Conservation (phyloP, 2,888 invertebrate genomes). For the Arctia plantaginis region DNA sequence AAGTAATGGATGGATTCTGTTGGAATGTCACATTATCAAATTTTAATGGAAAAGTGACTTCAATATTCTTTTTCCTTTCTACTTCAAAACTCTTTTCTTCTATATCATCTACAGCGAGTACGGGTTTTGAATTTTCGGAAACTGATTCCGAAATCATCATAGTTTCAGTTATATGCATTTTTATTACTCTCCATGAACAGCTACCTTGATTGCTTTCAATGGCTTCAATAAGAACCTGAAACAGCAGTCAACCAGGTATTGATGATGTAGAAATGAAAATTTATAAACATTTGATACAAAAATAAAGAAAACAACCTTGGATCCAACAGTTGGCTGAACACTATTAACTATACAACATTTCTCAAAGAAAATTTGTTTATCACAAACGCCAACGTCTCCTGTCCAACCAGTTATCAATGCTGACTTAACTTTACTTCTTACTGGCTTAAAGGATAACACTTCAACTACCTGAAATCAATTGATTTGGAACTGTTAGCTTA, state of each 20-base stretch:
- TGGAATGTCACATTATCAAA: slow-evolving; percentile 79
- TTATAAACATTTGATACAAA: neutral
- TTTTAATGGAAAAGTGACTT: slow-evolving; percentile 82
- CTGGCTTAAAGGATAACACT: slow-evolving; percentile 86
- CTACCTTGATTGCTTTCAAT: slow-evolving; percentile 90
- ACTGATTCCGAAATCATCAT: slow-evolving; percentile 57
- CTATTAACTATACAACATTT: slow-evolving; percentile 84
- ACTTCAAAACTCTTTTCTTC: slow-evolving; percentile 61
- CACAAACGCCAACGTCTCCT: slow-evolving; percentile 85
- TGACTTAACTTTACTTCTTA: slow-evolving; percentile 85
- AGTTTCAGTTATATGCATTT: slow-evolving; percentile 64
- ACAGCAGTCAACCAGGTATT: slow-evolving; percentile 21
- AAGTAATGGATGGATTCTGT: slow-evolving; percentile 54
- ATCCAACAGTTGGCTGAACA: slow-evolving; percentile 86
- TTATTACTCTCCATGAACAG: slow-evolving; percentile 87
- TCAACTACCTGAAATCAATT: slow-evolving; percentile 80
- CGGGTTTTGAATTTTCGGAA: neutral
- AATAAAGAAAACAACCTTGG: slow-evolving; percentile 74
- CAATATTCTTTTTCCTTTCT: slow-evolving; percentile 83
- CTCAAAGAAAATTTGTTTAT: slow-evolving; percentile 87
- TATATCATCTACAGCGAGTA: slow-evolving; percentile 41
- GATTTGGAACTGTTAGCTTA: neutral
- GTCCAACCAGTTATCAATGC: slow-evolving; percentile 82
- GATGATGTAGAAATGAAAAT: neutral
- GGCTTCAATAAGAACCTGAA: slow-evolving; percentile 87